phyloP scores from a whole-genome alignment of 1,140 invertebrate species.

The Hycleus phaleratus region DNA sequence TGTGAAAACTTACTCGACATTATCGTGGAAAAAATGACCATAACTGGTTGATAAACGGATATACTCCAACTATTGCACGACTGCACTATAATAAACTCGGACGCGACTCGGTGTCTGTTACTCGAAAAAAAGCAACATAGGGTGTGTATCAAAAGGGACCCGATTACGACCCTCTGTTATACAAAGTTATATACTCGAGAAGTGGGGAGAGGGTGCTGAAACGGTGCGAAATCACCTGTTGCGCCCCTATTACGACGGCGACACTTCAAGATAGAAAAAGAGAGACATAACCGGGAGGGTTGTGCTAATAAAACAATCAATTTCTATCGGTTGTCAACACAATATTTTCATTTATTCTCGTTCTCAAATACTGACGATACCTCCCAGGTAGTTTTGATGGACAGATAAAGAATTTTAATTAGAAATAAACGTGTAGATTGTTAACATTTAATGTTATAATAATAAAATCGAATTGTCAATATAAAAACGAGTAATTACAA shows the following conservation, averaged over 20 bases:
- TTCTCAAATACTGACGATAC: too few relatives aligned
- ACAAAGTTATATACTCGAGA: background rate
- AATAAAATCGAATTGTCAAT: too few relatives aligned
- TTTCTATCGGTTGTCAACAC: background rate
- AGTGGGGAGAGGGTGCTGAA: conserved; percentile 9
- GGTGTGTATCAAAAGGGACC: conserved; percentile 9
- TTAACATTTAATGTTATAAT: too few relatives aligned
- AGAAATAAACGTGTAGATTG: too few relatives aligned
- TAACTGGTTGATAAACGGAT: too few relatives aligned
- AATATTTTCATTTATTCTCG: too few relatives aligned
- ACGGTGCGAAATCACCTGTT: conserved; percentile 15
- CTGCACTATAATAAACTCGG: background rate
- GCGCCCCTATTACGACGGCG: conserved; percentile 1
- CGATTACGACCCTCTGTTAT: conserved; percentile 8
- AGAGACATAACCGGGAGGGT: background rate
- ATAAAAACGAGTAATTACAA: too few relatives aligned
- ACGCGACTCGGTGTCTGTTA: conserved; percentile 3
- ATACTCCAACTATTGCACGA: too few relatives aligned
- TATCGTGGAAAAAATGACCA: too few relatives aligned
- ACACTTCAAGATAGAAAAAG: background rate
- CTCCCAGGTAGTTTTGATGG: too few relatives aligned
- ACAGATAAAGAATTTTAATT: too few relatives aligned
- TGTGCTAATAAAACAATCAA: conserved; percentile 5
- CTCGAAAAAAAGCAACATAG: background rate
- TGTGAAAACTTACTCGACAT: too few relatives aligned